Evolutionary conservation across 2,113 vertebrate genomes (phyloP), one percentile per base, ranked within the genome.

Genomic region (Rhineura floridana): DNA sequence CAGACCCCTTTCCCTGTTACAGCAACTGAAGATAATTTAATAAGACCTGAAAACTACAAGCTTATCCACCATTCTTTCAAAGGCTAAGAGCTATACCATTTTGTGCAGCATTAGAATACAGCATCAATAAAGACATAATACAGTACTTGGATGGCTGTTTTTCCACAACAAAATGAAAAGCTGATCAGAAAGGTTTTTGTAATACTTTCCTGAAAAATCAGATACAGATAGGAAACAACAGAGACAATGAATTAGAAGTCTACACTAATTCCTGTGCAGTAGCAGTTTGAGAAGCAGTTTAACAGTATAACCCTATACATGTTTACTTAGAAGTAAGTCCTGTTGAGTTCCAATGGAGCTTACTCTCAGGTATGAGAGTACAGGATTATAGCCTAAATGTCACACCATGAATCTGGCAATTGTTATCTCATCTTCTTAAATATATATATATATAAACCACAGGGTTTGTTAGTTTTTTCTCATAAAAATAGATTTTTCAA

Each of bases 121-220:
- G 87, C 92, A 70, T 87, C 93, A 85, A 87, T 94, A 93, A 92
- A 91, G 93, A 95, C 87, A 55, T 33, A 94, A 91, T 95, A 94
- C 93, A 95, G 93, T 95, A 95, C 94, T 93, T n/a, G 91, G 90
- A 93, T 92, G 89, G 86, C 44, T 91, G 89, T 89, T 94, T 90
- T 91, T 89, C 92, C 89, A 92, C 81, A 69, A 55, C 86, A 91
- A 88, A 94, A 92, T 87, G 67, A 93, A 91, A 94, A 94, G 89
- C 84, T 92, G 81, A 92, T 85, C 88, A 0, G 1, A 87, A 89
- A 89, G 88, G 86, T 92, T 88, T 84, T 36, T 88, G 86, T 93
- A 92, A 93, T 89, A 94, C 88, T 87, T 81, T 84, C 46, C 87
- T 91, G 90, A 81, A 92, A 83, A 86, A 85, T 91, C 83, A 92